phyloP scores from a whole-genome alignment of 35 echinoderm and acorn worm species.

The Diadema setosum region DNA sequence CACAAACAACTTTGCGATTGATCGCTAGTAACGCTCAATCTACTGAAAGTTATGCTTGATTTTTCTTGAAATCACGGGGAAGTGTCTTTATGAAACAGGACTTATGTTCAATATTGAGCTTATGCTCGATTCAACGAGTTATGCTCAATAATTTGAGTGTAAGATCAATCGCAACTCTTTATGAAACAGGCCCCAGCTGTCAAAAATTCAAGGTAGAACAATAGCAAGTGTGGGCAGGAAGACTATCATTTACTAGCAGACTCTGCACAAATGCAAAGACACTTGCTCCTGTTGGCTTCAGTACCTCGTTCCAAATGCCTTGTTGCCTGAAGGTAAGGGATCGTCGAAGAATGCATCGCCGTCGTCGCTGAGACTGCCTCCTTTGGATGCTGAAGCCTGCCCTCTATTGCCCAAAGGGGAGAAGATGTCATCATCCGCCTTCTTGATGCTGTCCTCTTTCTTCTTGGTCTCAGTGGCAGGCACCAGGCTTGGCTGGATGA shows the following conservation, averaged over 20 bases:
- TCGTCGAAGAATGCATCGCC: slow-evolving; percentile 60
- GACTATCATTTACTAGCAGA: too few relatives aligned
- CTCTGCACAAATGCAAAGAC: too few relatives aligned
- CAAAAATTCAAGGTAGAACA: neutral
- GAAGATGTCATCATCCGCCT: neutral
- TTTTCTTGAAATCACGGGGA: too few relatives aligned
- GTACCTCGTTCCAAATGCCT: neutral
- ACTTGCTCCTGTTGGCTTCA: too few relatives aligned
- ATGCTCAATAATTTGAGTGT: neutral
- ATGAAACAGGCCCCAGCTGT: too few relatives aligned
- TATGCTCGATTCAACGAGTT: too few relatives aligned
- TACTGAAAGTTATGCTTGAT: too few relatives aligned
- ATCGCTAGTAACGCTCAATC: too few relatives aligned
- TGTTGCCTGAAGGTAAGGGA: neutral
- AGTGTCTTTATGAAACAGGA: too few relatives aligned
- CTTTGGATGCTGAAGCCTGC: neutral
- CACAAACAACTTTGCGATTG: neutral
- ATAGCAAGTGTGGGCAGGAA: neutral
- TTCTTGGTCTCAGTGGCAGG: neutral
- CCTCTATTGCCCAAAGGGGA: neutral
- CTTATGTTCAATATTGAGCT: too few relatives aligned
- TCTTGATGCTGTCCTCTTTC: neutral
- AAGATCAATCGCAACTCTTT: too few relatives aligned
- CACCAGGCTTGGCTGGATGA: too few relatives aligned
- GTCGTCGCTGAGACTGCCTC: slow-evolving; percentile 1